A percentile compares a stretch with the other conserved stretches of the same genome.
Conservation (phyloP, 1,140 invertebrate species). For the Trypoxylus dichotomus region DNA sequence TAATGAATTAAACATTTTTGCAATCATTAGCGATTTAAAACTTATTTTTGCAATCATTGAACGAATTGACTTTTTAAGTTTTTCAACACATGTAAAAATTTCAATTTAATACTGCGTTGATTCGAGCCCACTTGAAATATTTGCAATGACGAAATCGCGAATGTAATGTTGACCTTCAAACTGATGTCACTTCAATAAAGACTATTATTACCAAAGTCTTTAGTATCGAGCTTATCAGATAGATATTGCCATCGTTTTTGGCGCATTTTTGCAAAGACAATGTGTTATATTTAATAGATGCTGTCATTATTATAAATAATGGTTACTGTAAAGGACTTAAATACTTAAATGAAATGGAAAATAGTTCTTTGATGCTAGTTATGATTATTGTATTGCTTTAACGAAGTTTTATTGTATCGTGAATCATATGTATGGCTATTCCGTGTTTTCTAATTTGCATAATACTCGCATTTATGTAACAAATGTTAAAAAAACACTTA, state of each 20-base stretch:
- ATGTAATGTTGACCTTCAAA: not conserved
- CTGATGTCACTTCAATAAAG: not conserved
- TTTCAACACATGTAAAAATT: not conserved
- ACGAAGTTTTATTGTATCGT: too few relatives aligned
- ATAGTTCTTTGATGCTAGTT: too few relatives aligned
- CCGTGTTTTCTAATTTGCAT: too few relatives aligned
- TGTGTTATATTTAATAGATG: not conserved
- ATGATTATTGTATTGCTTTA: too few relatives aligned
- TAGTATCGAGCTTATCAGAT: not conserved
- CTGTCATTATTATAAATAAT: not conserved
- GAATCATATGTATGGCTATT: too few relatives aligned
- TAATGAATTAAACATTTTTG: not conserved
- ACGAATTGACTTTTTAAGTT: not conserved
- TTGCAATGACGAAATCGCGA: not conserved
- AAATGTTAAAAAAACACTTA: too few relatives aligned
- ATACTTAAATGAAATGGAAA: not conserved
- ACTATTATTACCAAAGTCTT: not conserved
- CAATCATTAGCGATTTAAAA: not conserved
- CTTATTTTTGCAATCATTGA: not conserved
- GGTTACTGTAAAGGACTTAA: not conserved
- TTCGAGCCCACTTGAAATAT: not conserved
- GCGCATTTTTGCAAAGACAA: not conserved
- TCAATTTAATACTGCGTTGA: not conserved
- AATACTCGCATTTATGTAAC: too few relatives aligned
- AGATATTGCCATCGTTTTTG: not conserved